These are phyloP conservation scores for Vulpes ferrilata DNA, from an alignment of 2,113 vertebrate genomes.

Conservation along the genomic window DNA sequence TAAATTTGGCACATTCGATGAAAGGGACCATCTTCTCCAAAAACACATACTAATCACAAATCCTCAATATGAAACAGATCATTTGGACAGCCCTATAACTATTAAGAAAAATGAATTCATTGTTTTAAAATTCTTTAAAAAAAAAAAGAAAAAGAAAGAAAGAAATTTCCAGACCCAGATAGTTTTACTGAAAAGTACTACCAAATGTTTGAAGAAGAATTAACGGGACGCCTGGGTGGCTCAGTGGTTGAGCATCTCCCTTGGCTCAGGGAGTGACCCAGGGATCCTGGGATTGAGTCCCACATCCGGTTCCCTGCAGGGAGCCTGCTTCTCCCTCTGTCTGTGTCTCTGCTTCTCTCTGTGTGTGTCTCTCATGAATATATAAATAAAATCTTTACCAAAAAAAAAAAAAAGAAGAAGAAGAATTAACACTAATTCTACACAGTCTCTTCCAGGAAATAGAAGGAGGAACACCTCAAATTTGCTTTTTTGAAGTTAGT, in stretches of 20 bases:
- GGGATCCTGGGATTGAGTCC: no score
- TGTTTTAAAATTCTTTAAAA: not conserved
- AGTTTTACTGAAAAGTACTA: not conserved
- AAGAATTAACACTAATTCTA: not conserved
- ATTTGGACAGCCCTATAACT: not conserved
- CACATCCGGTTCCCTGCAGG: no score
- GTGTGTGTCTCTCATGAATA: no score
- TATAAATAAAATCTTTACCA: no score
- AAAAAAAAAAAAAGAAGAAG: not conserved
- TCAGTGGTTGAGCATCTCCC: no score
- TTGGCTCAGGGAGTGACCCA: no score
- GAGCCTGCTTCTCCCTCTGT: no score
- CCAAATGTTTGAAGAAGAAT: constrained; percentile 8
- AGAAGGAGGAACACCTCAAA: not conserved
- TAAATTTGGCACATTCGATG: no score
- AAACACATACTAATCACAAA: not conserved
- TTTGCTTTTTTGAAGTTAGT: not conserved
- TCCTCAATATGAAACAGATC: not conserved
- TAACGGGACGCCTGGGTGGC: not conserved
- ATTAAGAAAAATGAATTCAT: not conserved
- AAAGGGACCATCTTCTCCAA: not conserved
- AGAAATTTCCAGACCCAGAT: not conserved
- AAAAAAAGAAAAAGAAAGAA: not conserved
- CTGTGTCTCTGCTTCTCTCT: no score
- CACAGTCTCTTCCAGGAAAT: not conserved